Evolutionary conservation across 2,888 invertebrate species (phyloP).

Genomic region (Diaphora mendica): DNA sequence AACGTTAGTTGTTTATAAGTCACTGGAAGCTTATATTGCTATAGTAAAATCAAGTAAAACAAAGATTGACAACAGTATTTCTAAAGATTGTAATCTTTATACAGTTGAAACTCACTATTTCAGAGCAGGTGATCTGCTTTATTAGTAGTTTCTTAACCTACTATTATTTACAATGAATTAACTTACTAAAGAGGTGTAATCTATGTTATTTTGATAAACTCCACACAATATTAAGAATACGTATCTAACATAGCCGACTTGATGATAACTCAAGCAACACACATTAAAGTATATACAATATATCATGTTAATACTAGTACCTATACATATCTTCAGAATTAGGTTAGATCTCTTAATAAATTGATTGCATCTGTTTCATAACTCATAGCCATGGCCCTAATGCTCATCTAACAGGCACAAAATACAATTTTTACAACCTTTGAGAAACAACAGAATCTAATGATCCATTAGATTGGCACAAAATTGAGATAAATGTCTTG

Average conservation of each 20-base stretch:
- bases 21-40: neutral
- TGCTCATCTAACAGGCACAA: neutral
- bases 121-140: neutral
- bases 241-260: neutral
- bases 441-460: neutral
- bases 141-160: neutral
- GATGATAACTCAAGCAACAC: too few species aligned
- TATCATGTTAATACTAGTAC: neutral
- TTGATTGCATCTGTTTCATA: neutral
- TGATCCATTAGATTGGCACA: slow-evolving; percentile 16
- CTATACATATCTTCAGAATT: neutral
- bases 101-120: neutral
- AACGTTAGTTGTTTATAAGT: neutral
- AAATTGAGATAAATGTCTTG: slow-evolving; percentile 52
- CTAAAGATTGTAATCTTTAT: neutral
- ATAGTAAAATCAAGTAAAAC: neutral
- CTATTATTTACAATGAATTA: neutral
- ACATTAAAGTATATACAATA: slow-evolving; percentile 37
- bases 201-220: neutral
- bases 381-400: neutral
- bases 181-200: neutral
- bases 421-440: neutral
- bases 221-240: neutral
- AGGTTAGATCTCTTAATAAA: neutral
- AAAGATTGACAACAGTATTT: neutral